phyloP scores from a whole-genome alignment of 1,140 invertebrate genomes.

The Scylla paramamosain region DNA sequence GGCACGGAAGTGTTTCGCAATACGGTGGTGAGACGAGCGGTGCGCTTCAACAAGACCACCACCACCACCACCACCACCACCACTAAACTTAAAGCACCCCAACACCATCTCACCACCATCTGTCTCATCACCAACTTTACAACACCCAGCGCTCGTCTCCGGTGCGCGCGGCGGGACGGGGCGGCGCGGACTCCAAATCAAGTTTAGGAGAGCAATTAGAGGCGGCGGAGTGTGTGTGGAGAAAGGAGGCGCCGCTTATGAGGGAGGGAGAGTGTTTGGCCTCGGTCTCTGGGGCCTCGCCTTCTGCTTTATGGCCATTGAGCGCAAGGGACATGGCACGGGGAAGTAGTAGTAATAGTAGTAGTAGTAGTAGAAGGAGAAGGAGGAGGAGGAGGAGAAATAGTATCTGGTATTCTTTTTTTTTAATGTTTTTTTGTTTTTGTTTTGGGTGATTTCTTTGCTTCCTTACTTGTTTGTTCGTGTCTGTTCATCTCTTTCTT shows the following conservation, averaged over 20 bases:
- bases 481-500: too few species aligned
- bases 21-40: too few species aligned
- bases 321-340: not conserved
- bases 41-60: too few species aligned
- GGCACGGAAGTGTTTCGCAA: too few species aligned
- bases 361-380: not conserved
- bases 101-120: not conserved
- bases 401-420: not conserved
- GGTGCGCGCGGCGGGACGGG: too few species aligned
- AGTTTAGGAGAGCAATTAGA: not conserved
- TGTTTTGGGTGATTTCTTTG: too few species aligned
- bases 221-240: not conserved
- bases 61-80: too few species aligned
- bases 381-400: not conserved
- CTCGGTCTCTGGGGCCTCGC: not conserved
- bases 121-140: not conserved
- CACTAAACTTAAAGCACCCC: too few species aligned
- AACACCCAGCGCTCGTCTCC: not conserved
- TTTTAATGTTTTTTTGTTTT: too few species aligned
- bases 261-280: not conserved
- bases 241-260: not conserved
- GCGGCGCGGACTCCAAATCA: not conserved
- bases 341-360: not conserved
- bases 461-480: too few species aligned
- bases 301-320: not conserved